phyloP scores from a whole-genome alignment of 2,113 vertebrate species.

The Brachionichthys hirsutus region DNA sequence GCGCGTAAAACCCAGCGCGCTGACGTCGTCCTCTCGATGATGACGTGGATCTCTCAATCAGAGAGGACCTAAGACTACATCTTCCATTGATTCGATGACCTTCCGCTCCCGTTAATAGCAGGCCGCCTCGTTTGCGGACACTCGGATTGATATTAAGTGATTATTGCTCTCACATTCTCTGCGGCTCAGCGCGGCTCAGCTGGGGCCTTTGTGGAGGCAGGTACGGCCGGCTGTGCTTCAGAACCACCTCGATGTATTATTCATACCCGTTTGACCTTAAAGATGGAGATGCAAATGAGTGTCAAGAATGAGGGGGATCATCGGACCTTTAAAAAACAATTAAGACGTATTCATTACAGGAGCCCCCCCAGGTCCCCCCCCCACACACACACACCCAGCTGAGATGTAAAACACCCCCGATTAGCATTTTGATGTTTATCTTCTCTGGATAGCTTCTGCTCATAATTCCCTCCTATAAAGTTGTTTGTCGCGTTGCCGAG shows the following conservation, averaged over 20 bases:
- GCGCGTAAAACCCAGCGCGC: too few relatives aligned
- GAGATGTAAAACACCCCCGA: slow-evolving; percentile 70
- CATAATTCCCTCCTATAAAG: neutral
- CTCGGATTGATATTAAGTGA: slow-evolving; percentile 70
- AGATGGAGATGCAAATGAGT: slow-evolving; percentile 75
- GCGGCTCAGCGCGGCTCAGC: slow-evolving; percentile 66
- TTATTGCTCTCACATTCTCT: slow-evolving; percentile 68
- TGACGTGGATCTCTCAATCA: neutral
- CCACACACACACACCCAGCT: slow-evolving; percentile 64
- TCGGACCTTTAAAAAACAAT: slow-evolving; percentile 78
- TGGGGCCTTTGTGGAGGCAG: slow-evolving; percentile 67
- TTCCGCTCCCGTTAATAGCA: slow-evolving; percentile 49
- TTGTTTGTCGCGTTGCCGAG: neutral
- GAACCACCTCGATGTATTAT: slow-evolving; percentile 77
- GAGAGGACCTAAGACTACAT: slow-evolving; percentile 9
- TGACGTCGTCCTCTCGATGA: neutral
- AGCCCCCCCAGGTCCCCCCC: slow-evolving; percentile 58
- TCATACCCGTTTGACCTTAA: slow-evolving; percentile 79
- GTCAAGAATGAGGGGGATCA: slow-evolving; percentile 71
- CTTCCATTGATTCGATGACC: slow-evolving; percentile 46
- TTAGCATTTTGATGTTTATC: slow-evolving; percentile 72
- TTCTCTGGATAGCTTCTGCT: slow-evolving; percentile 12
- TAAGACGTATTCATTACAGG: slow-evolving; percentile 77
- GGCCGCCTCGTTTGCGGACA: slow-evolving; percentile 50
- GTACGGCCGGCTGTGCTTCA: slow-evolving; percentile 70